Percentiles rank a stretch among this genome's conserved stretches.
phyloP scores from a whole-genome alignment of 1,140 invertebrate genomes.

The Bombus polaris region DNA sequence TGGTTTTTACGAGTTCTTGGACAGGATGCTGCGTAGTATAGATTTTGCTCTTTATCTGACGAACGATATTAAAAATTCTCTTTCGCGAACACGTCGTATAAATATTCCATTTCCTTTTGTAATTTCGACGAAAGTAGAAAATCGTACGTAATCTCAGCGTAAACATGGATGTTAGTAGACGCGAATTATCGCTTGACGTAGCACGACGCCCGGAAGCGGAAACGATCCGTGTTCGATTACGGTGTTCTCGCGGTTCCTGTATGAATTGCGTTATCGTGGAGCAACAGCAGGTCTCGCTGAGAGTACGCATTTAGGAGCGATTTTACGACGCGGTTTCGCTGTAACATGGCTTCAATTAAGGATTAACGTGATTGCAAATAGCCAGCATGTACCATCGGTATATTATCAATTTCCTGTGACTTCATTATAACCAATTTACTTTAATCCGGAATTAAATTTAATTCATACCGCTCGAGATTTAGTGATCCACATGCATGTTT shows the following conservation, averaged over 20 bases:
- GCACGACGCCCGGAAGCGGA: background rate
- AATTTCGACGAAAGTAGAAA: too few species aligned
- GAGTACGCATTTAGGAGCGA: background rate
- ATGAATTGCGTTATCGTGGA: conserved; percentile 5
- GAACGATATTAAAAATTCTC: too few species aligned
- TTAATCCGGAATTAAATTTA: too few species aligned
- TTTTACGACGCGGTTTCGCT: conserved; percentile 12
- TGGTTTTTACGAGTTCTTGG: background rate
- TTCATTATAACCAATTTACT: background rate
- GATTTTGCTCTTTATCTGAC: too few species aligned
- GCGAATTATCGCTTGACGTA: background rate
- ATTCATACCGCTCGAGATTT: too few species aligned
- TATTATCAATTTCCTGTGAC: background rate
- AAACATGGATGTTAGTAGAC: background rate
- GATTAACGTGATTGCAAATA: conserved; percentile 33
- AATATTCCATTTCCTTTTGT: too few species aligned
- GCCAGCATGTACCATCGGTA: background rate
- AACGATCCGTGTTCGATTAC: background rate
- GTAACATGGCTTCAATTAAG: conserved; percentile 26
- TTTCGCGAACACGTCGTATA: too few species aligned
- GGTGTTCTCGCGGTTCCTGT: conserved; percentile 4
- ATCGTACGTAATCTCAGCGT: background rate
- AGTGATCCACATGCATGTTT: too few species aligned
- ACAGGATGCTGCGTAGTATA: too few species aligned
- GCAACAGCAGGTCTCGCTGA: background rate